Percentiles rank a stretch among this genome's conserved stretches.
Conservation (phyloP, 2,113 vertebrate species). For the Ardeotis arabs region DNA sequence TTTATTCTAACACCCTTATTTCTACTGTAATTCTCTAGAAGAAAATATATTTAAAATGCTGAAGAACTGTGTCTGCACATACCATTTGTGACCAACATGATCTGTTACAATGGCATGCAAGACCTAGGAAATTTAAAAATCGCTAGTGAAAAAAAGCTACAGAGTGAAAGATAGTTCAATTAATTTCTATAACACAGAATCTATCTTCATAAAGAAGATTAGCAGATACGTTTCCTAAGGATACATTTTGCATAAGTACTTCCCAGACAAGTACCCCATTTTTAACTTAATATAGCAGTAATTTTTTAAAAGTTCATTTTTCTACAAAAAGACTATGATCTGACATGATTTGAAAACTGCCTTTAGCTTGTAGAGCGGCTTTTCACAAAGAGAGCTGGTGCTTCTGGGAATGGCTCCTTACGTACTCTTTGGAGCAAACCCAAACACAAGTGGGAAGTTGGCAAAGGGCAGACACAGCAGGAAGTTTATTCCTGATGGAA, state of each 20-base stretch:
- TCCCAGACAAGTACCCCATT: neutral
- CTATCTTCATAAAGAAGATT: neutral
- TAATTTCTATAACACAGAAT: neutral
- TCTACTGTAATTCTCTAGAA: neutral
- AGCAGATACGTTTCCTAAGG: neutral
- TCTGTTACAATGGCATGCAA: neutral
- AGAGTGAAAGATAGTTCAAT: neutral
- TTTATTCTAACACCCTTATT: neutral
- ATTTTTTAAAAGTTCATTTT: neutral
- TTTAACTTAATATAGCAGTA: neutral
- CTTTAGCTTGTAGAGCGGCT: neutral
- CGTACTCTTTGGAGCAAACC: slow-evolving; percentile 3
- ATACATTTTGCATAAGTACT: neutral
- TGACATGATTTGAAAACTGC: neutral
- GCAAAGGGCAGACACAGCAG: neutral
- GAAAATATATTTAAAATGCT: neutral
- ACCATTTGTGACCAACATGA: neutral
- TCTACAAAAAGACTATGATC: neutral
- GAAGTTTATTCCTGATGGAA: slow-evolving; percentile 1
- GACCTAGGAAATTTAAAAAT: neutral
- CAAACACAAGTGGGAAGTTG: neutral
- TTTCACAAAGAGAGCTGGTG: neutral
- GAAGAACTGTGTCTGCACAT: neutral
- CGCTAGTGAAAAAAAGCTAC: neutral
- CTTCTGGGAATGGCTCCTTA: neutral